phyloP scores from a whole-genome alignment of 2,113 vertebrate genomes.

The Anguilla rostrata region DNA sequence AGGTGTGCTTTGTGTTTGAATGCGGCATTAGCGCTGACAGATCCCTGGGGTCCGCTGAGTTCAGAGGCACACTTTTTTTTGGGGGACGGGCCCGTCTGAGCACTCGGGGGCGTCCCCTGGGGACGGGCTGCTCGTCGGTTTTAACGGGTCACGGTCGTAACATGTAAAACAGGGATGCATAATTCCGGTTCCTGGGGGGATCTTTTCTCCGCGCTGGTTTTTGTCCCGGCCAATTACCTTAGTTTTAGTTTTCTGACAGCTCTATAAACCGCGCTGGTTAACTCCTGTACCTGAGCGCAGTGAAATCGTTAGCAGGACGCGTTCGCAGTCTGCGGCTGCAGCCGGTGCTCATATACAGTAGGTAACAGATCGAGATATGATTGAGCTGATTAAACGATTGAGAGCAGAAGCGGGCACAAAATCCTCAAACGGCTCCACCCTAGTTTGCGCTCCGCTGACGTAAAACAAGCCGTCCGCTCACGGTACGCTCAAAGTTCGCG shows the following conservation, averaged over 20 bases:
- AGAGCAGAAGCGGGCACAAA: not conserved
- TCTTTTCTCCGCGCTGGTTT: too few species aligned
- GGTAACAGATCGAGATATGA: too few species aligned
- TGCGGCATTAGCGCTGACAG: not conserved
- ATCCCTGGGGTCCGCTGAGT: not conserved
- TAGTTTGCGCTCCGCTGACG: not conserved
- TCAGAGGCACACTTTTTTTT: not conserved
- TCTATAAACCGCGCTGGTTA: too few species aligned
- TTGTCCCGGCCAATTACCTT: too few species aligned
- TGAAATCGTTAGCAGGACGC: too few species aligned
- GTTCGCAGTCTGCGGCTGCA: not conserved
- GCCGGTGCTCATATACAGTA: too few species aligned
- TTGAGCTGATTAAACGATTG: too few species aligned
- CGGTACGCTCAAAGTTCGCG: not conserved
- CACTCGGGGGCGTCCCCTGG: too few species aligned
- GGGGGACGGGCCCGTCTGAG: too few species aligned
- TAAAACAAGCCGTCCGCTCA: not conserved
- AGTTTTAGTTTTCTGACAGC: too few species aligned
- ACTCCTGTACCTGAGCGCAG: too few species aligned
- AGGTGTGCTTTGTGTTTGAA: constrained; percentile 1
- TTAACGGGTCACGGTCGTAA: not conserved
- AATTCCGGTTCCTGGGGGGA: too few species aligned
- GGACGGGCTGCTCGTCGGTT: not conserved
- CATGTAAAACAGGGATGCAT: not conserved
- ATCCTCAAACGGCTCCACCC: not conserved